Percentiles rank a stretch among this genome's conserved stretches.
Evolutionary conservation across 2,888 invertebrate species (phyloP).

Genomic region (Drosophila barbarae): DNA sequence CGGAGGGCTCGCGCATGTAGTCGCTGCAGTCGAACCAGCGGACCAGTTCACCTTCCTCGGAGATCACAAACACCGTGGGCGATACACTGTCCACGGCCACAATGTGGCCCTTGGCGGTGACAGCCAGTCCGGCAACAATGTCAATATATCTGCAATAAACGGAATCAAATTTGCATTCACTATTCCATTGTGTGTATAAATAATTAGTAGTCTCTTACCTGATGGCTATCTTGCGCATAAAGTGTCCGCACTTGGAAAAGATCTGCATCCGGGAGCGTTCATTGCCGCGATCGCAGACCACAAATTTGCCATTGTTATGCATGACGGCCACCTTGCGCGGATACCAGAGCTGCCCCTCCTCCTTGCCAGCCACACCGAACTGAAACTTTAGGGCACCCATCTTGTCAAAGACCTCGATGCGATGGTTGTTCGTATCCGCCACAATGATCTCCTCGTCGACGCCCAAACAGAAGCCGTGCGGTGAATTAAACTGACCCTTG

Average conservation of each 20-base stretch:
- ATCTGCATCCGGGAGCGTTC: conserved; percentile 98
- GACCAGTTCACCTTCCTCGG: conserved; percentile 93
- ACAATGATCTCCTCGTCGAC: conserved; percentile 97
- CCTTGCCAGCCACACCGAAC: conserved; percentile 96
- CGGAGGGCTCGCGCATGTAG: conserved; percentile 98
- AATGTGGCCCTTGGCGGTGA: conserved; percentile 94
- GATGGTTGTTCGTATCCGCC: conserved; percentile 97
- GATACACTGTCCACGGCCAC: conserved; percentile 98
- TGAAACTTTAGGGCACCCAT: conserved; percentile 95
- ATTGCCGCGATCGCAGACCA: conserved; percentile 98
- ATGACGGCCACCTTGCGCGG: conserved; percentile 97
- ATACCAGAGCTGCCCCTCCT: conserved; percentile 98
- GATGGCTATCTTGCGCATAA: conserved; percentile 95
- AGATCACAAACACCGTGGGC: conserved; percentile 96
- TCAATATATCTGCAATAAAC: conserved; percentile 85
- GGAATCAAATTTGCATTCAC: neutral
- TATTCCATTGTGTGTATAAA: neutral
- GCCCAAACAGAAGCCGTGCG: conserved; percentile 97
- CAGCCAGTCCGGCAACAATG: conserved; percentile 95
- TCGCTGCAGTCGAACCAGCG: conserved; percentile 99
- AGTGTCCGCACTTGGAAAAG: conserved; percentile 96
- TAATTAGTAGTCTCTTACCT: conserved; percentile 66
- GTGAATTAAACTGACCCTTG: conserved; percentile 97
- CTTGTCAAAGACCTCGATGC: conserved; percentile 97
- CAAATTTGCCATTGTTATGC: conserved; percentile 91